Percentiles rank a stretch among this genome's conserved stretches.
Evolutionary conservation across 2,113 vertebrate species (phyloP).

Genomic region (Siniperca chuatsi): DNA sequence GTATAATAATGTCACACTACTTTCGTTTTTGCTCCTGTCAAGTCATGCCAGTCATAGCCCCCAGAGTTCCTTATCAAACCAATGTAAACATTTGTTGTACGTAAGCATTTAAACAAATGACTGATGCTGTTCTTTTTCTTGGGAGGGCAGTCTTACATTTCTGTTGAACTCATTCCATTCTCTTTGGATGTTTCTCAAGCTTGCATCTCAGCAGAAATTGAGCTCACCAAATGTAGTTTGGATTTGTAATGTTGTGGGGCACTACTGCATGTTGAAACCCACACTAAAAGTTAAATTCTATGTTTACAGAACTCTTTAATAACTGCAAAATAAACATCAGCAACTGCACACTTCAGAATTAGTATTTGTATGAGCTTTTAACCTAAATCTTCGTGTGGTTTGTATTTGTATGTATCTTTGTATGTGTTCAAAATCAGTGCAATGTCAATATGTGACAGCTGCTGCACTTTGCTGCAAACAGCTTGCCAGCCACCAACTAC

Average conservation of each 20-base stretch:
- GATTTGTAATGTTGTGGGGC: neutral
- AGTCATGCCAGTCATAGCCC: too few relatives aligned
- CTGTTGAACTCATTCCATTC: too few relatives aligned
- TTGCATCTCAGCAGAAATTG: neutral
- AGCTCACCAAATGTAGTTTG: neutral
- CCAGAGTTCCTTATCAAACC: too few relatives aligned
- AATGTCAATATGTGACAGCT: constrained; percentile 22
- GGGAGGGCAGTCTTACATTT: too few relatives aligned
- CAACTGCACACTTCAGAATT: neutral
- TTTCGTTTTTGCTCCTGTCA: too few relatives aligned
- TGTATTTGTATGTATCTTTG: constrained; percentile 1
- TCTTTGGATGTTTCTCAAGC: neutral
- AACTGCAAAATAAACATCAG: neutral
- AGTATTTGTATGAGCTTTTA: neutral
- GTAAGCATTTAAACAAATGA: too few relatives aligned
- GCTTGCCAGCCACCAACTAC: constrained; percentile 11
- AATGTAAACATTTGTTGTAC: neutral
- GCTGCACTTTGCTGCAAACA: constrained; percentile 22
- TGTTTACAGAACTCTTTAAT: neutral
- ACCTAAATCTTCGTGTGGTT: neutral
- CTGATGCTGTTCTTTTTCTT: too few relatives aligned
- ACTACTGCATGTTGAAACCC: neutral
- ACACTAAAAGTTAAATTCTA: neutral
- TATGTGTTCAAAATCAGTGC: neutral
- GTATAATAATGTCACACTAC: too few relatives aligned